Evolutionary conservation across 1,140 invertebrate genomes (phyloP).

Genomic region (Paraescarpia echinospica): DNA sequence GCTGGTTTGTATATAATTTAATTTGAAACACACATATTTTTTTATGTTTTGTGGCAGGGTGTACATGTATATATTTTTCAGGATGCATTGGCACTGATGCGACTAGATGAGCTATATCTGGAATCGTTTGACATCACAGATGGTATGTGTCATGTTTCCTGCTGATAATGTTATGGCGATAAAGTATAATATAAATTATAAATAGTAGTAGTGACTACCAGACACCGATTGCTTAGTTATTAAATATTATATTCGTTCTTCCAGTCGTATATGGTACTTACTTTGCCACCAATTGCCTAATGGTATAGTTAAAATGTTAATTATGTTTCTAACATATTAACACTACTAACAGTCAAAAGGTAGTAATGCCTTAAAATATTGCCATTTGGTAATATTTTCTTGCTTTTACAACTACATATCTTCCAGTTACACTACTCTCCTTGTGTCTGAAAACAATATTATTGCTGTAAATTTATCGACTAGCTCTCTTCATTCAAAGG

Average conservation of each 20-base stretch:
- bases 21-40: no score
- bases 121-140: slow-evolving; percentile 97
- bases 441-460: background rate
- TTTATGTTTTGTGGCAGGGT: slow-evolving; percentile 19
- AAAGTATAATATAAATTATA: background rate
- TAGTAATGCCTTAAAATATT: background rate
- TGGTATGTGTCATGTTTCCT: slow-evolving; percentile 54
- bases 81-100: slow-evolving; percentile 90
- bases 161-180: background rate
- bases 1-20: no score
- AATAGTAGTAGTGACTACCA: no score
- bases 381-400: background rate
- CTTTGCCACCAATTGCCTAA: no score
- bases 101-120: slow-evolving; percentile 95
- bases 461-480: background rate
- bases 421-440: background rate
- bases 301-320: background rate
- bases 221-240: no score
- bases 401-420: background rate
- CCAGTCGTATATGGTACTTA: no score
- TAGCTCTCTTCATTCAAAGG: background rate
- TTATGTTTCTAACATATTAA: background rate
- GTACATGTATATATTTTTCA: slow-evolving; percentile 46
- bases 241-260: no score
- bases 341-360: background rate